Conservation (phyloP, 2,113 vertebrate species). For the Arothron firmamentum region DNA sequence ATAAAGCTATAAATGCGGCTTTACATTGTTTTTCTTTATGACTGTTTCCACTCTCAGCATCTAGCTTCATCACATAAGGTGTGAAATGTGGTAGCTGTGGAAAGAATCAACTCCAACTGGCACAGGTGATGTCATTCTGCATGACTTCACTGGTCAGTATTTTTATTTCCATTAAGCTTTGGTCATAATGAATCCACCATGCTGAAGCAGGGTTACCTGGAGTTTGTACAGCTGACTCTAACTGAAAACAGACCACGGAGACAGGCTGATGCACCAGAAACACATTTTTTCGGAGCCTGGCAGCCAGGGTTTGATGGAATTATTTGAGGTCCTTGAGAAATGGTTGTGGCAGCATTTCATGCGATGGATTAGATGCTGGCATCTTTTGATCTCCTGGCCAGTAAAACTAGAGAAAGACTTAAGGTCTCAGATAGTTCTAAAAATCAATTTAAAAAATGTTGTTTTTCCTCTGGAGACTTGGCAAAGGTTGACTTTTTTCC, state of each 20-base stretch:
- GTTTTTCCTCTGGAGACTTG: conserved; percentile 50
- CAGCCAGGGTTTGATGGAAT: conserved; percentile 47
- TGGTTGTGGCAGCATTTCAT: conserved; percentile 43
- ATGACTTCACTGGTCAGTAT: conserved; percentile 42
- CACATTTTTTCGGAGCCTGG: conserved; percentile 43
- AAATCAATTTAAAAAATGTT: conserved; percentile 53
- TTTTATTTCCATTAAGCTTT: conserved; percentile 54
- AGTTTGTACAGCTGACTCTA: conserved; percentile 59
- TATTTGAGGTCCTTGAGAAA: conserved; percentile 34
- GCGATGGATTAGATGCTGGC: conserved; percentile 42
- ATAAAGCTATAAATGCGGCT: background rate
- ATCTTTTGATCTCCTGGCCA: conserved; percentile 33
- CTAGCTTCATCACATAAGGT: conserved; percentile 34
- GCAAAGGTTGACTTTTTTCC: conserved; percentile 35
- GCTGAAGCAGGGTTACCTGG: conserved; percentile 53
- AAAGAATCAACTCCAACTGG: conserved; percentile 41
- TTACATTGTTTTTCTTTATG: conserved; percentile 8
- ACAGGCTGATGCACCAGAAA: conserved; percentile 1
- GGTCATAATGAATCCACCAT: conserved; percentile 51
- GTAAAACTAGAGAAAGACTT: conserved; percentile 53
- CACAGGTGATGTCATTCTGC: conserved; percentile 52
- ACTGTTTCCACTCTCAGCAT: conserved; percentile 33
- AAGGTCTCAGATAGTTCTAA: conserved; percentile 46
- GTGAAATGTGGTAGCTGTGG: conserved; percentile 45
- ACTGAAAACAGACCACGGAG: conserved; percentile 49